Evolutionary conservation across 2,113 vertebrate genomes (phyloP), one percentile per base, ranked within the genome.

Genomic region (Illadopsis cleaveri): DNA sequence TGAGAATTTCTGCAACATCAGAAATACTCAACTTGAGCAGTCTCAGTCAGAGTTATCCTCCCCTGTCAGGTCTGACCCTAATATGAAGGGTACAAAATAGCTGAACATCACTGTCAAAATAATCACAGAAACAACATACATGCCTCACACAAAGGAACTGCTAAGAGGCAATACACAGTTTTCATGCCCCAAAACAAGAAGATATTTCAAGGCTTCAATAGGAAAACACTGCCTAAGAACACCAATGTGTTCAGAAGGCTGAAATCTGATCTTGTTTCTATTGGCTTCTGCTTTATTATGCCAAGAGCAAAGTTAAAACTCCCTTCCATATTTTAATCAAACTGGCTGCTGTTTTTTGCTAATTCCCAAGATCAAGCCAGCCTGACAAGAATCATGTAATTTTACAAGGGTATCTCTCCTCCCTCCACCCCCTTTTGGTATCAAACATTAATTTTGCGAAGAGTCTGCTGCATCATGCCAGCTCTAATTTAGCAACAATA

Each of bases 391-490:
- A 21, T 92, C 20, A 40, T 62, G 31, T 33, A 77, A 77, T 90
- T 95, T 93, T 88, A 80, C 47, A 84, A 58, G 44, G 57, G 31
- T 70, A 60, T 68, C 72, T 73, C 79, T 93, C 79, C 85, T 92
- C 82, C 64, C 28, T 73, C 71, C 56, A 58, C 60, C 50, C 33
- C 25, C 30, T 66, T 83, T 88, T 4, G 35, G 48, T 94, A 88
- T 56, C 64, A 93, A 73, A 72, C 78, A n/a, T 30, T 35, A 80
- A 69, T 65, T 82, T n/a, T 62, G 15, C 38, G 15, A 85, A 82
- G 44, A 93, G 51, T 35, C 37, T 70, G 57, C 58, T 44, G 37
- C 40, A 50, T n/a, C 1, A 4, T 37, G 38, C 19, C 87, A 83
- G 50, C 35, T 75, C 38, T 60, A 86, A 86, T 51, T 83, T 28